Evolutionary conservation across 1,140 invertebrate genomes (phyloP).

Genomic region (Apis florea): DNA sequence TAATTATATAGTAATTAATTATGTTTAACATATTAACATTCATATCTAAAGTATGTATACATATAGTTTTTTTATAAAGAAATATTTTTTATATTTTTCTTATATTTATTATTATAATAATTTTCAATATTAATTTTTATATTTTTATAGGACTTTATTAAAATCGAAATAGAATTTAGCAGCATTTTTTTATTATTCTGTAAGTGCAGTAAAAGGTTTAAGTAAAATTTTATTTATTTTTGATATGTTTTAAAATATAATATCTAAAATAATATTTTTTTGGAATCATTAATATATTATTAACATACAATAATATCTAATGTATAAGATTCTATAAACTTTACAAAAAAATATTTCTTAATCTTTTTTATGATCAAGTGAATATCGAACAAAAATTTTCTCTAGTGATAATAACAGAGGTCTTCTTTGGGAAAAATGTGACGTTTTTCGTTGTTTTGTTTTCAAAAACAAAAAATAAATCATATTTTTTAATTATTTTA

Average conservation of each 20-base stretch:
- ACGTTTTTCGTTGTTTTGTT: background rate
- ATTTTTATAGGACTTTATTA: background rate
- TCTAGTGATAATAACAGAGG: background rate
- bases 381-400: background rate
- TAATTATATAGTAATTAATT: background rate
- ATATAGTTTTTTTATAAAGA: background rate
- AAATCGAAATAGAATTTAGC: background rate
- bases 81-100: background rate
- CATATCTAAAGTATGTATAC: background rate
- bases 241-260: background rate
- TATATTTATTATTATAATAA: background rate
- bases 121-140: background rate
- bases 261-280: background rate
- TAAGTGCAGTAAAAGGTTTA: background rate
- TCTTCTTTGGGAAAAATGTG: background rate
- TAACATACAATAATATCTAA: background rate
- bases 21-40: background rate
- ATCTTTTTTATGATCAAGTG: background rate
- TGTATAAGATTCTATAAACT: background rate
- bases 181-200: background rate
- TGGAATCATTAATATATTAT: background rate
- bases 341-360: background rate
- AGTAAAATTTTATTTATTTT: conserved; percentile 7
- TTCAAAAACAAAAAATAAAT: background rate
- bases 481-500: background rate